Percentiles rank a stretch among this genome's conserved stretches.
Evolutionary conservation across 2,888 invertebrate genomes (phyloP).

Genomic region (Shargacucullia verbasci): DNA sequence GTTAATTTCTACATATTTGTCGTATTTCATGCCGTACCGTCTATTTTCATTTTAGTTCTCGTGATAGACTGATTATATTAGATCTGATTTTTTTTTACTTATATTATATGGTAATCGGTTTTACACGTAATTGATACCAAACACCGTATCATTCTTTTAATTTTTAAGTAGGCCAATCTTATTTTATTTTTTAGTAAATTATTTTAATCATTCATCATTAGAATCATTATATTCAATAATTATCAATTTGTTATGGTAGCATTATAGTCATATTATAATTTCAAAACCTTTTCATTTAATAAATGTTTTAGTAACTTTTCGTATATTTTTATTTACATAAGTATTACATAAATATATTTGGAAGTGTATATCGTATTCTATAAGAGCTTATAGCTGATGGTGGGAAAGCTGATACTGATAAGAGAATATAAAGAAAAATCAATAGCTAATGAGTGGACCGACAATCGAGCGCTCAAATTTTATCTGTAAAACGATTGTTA

Average conservation of each 20-base stretch:
- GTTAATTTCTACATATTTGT: constrained; percentile 1
- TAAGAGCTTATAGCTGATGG: constrained; percentile 1
- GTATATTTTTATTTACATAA: background rate
- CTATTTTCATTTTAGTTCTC: constrained; percentile 22
- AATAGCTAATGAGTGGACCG: background rate
- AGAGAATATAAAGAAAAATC: background rate
- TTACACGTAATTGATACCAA: constrained; percentile 6
- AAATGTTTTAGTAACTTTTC: background rate
- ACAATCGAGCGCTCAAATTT: no score
- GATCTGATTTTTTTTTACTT: constrained; percentile 44
- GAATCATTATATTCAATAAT: no score
- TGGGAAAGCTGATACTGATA: background rate
- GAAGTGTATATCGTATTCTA: background rate
- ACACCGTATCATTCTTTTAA: constrained; percentile 26
- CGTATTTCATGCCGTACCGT: constrained; percentile 7
- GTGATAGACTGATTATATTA: constrained; percentile 56
- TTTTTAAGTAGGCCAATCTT: constrained; percentile 61
- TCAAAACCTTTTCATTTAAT: background rate
- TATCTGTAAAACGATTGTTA: no score
- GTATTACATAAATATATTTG: constrained; percentile 7
- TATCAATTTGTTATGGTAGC: no score
- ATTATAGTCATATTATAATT: no score
- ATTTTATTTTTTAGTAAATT: constrained; percentile 20
- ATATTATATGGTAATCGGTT: constrained; percentile 5
- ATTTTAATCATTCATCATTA: constrained; percentile 18